Base-by-base conservation (phyloP, 2,113 vertebrate species). In the Chlorodrepanis virens region DNA sequence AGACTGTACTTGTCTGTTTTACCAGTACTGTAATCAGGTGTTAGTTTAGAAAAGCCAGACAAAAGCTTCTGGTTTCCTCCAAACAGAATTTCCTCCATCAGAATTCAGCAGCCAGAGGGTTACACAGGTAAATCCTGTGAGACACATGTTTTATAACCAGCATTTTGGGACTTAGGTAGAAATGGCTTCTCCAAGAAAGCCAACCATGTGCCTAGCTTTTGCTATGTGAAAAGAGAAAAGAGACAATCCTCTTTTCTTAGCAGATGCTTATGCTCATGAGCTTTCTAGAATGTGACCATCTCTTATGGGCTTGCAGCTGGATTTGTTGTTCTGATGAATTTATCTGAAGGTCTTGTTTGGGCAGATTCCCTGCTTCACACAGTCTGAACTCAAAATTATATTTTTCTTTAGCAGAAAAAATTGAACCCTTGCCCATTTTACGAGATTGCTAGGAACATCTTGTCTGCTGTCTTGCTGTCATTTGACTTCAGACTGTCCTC, bases 391-490 rank as follows among this genome's bases (percentile, higher is more conserved):
- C 21, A 37, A 87, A 71, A 37, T 10, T 0, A 6, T 16, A 21
- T 40, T 69, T 61, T 65, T 47, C 7, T 72, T 76, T 18, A 49
- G 42, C 19, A 69, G 63, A 50, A 85, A 63, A 83, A 53, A 37
- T 44, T 10, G 15, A 45, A 12, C 12, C 35, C 6, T 69, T 35
- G 37, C 7, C 5, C 18, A 20, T 72, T 83, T 65, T 2, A 11
- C 3, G 5, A 71, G n/a, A 37, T 27, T 83, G 11, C 11, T 28
- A 42, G 35, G 31, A 72, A 20, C 1, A 0, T 33, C 16, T 24
- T 4, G 2, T 39, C 21, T 0, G 0, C 16, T 14, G 6, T 57
- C 63, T 33, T n/a, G 13, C 17, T 40, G 18, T 15, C 2, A 3
- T 31, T 91, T 76, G 61, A 11, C 61, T 94, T 78, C 52, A 71